Percentiles rank a stretch among this genome's conserved stretches.
phyloP scores from a whole-genome alignment of 1,140 invertebrate species.

The Magallana angulata region DNA sequence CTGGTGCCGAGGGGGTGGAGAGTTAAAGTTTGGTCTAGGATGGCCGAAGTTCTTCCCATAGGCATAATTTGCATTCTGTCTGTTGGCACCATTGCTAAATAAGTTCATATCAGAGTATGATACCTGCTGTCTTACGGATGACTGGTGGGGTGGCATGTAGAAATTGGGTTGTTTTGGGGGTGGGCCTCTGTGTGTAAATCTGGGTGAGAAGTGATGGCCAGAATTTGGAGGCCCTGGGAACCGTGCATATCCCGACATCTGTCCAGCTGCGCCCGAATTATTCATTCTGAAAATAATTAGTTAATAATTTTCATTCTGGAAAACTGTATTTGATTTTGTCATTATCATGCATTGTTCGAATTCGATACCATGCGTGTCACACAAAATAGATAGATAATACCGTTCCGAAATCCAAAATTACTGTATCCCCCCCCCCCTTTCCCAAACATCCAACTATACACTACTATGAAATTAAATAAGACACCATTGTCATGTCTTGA shows the following conservation, averaged over 20 bases:
- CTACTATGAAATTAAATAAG: too few relatives aligned
- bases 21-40: not conserved
- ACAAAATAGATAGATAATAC: too few relatives aligned
- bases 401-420: too few relatives aligned
- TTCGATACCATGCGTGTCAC: too few relatives aligned
- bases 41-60: not conserved
- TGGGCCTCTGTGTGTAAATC: not conserved
- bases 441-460: not conserved
- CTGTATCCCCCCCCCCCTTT: not conserved
- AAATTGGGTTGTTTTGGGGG: not conserved
- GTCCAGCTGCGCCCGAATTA: not conserved
- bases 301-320: not conserved
- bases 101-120: conserved; percentile 11
- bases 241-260: not conserved
- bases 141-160: not conserved
- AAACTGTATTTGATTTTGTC: too few relatives aligned
- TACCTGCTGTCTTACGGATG: not conserved
- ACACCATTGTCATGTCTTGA: too few relatives aligned
- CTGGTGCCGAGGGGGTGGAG: not conserved
- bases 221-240: not conserved
- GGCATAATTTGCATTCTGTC: not conserved
- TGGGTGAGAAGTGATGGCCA: not conserved
- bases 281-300: conserved; percentile 9
- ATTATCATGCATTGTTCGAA: too few relatives aligned
- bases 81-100: not conserved